phyloP scores from a whole-genome alignment of 2,797 vertebrate genomes.

The Pseudomugil gertrudae region DNA sequence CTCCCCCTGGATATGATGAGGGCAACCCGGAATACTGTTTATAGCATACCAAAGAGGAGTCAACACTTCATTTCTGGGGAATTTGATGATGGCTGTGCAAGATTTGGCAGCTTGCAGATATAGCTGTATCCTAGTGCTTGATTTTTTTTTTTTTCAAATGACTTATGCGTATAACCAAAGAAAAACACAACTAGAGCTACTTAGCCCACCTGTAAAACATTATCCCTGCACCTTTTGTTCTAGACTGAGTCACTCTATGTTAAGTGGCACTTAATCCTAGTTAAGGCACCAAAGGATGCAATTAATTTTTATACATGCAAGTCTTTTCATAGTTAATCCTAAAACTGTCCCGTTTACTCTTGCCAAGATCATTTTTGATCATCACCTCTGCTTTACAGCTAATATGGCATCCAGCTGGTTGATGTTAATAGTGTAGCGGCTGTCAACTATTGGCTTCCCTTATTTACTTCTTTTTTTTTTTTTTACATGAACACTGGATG shows the following conservation, averaged over 20 bases:
- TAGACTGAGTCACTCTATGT: slow-evolving; percentile 34
- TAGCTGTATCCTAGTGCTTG: slow-evolving; percentile 57
- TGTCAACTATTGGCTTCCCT: slow-evolving; percentile 43
- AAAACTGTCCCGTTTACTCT: slow-evolving; percentile 75
- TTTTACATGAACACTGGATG: slow-evolving; percentile 46
- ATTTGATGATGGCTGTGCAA: slow-evolving; percentile 55
- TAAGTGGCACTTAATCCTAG: slow-evolving; percentile 67
- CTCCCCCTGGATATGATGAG: slow-evolving; percentile 47
- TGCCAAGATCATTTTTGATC: slow-evolving; percentile 80
- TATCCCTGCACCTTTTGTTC: slow-evolving; percentile 63
- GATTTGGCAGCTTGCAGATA: slow-evolving; percentile 63
- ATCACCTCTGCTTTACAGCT: slow-evolving; percentile 73
- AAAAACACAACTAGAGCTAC: slow-evolving; percentile 69
- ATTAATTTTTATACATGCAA: slow-evolving; percentile 71
- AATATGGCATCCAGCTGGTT: slow-evolving; percentile 75
- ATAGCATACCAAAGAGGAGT: slow-evolving; percentile 55
- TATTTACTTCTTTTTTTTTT: slow-evolving; percentile 24
- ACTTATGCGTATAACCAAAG: slow-evolving; percentile 38
- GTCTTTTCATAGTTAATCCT: slow-evolving; percentile 77
- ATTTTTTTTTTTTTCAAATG: slow-evolving; percentile 53
- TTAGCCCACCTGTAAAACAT: slow-evolving; percentile 66
- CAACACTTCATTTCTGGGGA: slow-evolving; percentile 58
- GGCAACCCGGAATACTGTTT: slow-evolving; percentile 56
- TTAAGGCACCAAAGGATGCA: slow-evolving; percentile 63
- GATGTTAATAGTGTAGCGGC: slow-evolving; percentile 60